Conservation (phyloP, 2,113 vertebrate species). For the Neotragus moschatus region DNA sequence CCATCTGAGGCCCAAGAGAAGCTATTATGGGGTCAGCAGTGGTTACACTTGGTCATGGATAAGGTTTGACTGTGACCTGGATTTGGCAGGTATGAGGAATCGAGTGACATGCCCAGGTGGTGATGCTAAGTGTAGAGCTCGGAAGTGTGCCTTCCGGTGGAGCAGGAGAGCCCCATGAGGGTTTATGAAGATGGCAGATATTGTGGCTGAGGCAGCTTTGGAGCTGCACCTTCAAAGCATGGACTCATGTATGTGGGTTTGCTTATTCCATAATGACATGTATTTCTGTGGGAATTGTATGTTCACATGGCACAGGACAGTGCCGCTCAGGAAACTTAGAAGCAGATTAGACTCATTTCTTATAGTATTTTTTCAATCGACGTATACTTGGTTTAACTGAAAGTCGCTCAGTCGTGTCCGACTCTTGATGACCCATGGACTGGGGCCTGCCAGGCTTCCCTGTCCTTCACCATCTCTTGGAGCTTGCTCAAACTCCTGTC, state of each 20-base stretch:
- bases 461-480: too few relatives aligned
- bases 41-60: accelerated
- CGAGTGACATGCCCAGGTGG: too few relatives aligned
- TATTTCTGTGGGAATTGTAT: neutral
- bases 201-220: neutral
- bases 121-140: neutral
- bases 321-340: neutral
- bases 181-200: neutral
- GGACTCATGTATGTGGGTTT: neutral
- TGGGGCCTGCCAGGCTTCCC: too few relatives aligned
- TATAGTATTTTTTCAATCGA: neutral
- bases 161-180: accelerated
- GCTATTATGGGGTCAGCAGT: neutral
- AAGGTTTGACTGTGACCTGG: too few relatives aligned
- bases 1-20: too few relatives aligned
- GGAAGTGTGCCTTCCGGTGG: neutral
- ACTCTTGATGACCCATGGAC: too few relatives aligned
- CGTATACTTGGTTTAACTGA: neutral
- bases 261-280: neutral
- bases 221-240: neutral
- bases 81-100: neutral
- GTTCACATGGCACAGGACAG: neutral
- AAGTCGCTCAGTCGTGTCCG: neutral
- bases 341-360: neutral
- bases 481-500: too few relatives aligned